Percentiles rank a stretch among this genome's conserved stretches.
These are phyloP conservation scores for Lagopus muta DNA, from an alignment of 2,113 vertebrate genomes.

Conservation along the genomic window DNA sequence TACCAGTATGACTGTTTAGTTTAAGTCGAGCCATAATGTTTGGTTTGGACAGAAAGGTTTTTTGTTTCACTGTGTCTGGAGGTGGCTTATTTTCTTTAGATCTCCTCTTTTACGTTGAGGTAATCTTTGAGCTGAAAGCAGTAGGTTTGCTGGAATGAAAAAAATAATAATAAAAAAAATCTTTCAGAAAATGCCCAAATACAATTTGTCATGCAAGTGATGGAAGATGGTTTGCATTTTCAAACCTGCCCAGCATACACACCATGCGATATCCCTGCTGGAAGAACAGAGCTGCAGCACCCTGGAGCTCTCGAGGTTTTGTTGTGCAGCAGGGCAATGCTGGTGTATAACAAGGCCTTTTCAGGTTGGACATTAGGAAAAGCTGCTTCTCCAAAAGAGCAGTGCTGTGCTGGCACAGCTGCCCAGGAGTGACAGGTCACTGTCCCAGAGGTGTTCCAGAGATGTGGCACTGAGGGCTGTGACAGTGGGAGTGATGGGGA, in stretches of 20 bases:
- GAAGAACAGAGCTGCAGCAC: not conserved
- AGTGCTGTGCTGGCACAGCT: too few species aligned
- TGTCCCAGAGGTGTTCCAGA: too few species aligned
- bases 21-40: not conserved
- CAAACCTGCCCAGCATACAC: not conserved
- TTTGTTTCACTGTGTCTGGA: not conserved
- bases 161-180: not conserved
- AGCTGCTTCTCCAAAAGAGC: too few species aligned
- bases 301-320: not conserved
- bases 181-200: not conserved
- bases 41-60: not conserved
- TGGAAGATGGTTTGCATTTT: not conserved
- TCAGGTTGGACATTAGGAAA: too few species aligned
- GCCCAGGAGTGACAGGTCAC: too few species aligned
- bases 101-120: not conserved
- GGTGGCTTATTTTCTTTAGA: not conserved
- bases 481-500: too few species aligned
- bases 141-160: not conserved
- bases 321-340: not conserved
- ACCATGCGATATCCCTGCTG: not conserved
- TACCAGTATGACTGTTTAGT: not conserved
- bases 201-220: not conserved
- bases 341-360: accelerated
- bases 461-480: too few species aligned
- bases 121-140: not conserved